phyloP scores from a whole-genome alignment of 2,888 invertebrate species.

The Dugesia japonica region DNA sequence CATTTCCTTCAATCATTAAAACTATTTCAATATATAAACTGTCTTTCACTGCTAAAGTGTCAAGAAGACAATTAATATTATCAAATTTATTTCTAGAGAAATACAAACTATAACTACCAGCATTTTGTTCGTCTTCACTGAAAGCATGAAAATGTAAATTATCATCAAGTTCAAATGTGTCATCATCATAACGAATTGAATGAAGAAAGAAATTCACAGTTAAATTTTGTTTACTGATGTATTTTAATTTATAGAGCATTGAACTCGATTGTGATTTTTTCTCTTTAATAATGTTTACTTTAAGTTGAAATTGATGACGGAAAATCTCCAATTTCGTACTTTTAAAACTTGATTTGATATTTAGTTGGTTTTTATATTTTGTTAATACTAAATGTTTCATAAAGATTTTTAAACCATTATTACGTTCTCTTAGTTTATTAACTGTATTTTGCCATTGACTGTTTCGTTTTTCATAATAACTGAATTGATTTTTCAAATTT shows the following conservation, averaged over 20 bases:
- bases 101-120: not conserved
- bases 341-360: not conserved
- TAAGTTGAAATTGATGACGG: not conserved
- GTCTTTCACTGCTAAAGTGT: not conserved
- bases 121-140: conserved; percentile 16
- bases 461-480: not conserved
- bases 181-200: not conserved
- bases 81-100: not conserved
- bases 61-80: not conserved
- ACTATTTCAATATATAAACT: conserved; percentile 9
- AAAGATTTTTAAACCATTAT: not conserved
- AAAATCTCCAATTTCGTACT: not conserved
- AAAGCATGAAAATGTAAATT: not conserved
- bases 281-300: not conserved
- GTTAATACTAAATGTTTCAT: conserved; percentile 10
- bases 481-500: conserved; percentile 5
- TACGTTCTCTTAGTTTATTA: not conserved
- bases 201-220: conserved; percentile 12
- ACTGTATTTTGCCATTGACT: conserved; percentile 7
- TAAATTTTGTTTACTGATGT: not conserved
- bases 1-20: not conserved
- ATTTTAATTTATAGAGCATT: conserved; percentile 4
- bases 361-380: not conserved
- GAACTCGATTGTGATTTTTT: not conserved
- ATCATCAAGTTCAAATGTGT: not conserved